These are phyloP conservation scores for Gryon sp. DNA, from an alignment of 1,140 invertebrate genomes.

Conservation along the genomic window DNA sequence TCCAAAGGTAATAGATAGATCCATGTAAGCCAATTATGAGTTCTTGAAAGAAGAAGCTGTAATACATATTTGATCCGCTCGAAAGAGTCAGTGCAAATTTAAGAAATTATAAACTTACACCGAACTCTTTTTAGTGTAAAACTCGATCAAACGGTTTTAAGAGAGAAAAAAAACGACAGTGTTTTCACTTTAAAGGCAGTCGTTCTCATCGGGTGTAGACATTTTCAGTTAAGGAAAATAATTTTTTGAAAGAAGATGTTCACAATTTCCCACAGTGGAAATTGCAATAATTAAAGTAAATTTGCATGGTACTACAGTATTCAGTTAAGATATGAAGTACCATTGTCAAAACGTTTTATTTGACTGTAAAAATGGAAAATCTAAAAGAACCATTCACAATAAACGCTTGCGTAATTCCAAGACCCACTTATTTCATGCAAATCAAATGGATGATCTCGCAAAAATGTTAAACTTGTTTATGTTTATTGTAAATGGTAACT, in stretches of 20 bases:
- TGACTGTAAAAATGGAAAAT: constrained; percentile 1
- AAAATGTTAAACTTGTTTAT: too few species aligned
- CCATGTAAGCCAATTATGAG: constrained; percentile 1
- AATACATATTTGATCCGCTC: constrained; percentile 6
- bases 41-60: background rate
- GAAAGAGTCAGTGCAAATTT: constrained; percentile 2
- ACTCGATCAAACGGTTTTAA: constrained; percentile 7
- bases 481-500: too few species aligned
- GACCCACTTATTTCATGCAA: too few species aligned
- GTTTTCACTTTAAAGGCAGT: constrained; percentile 13
- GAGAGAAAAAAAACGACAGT: background rate
- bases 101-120: background rate
- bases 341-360: constrained; percentile 36
- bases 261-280: too few species aligned
- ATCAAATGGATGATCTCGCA: too few species aligned
- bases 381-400: too few species aligned
- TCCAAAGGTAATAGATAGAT: constrained; percentile 12
- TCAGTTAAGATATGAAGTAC: constrained; percentile 19
- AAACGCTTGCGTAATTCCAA: too few species aligned
- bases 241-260: too few species aligned
- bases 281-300: too few species aligned
- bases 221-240: too few species aligned
- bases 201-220: constrained; percentile 28
- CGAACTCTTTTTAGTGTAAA: constrained; percentile 3
- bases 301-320: constrained; percentile 9